These are phyloP conservation scores for Drosophila recens DNA, from an alignment of 2,888 invertebrate genomes.

Conservation along the genomic window DNA sequence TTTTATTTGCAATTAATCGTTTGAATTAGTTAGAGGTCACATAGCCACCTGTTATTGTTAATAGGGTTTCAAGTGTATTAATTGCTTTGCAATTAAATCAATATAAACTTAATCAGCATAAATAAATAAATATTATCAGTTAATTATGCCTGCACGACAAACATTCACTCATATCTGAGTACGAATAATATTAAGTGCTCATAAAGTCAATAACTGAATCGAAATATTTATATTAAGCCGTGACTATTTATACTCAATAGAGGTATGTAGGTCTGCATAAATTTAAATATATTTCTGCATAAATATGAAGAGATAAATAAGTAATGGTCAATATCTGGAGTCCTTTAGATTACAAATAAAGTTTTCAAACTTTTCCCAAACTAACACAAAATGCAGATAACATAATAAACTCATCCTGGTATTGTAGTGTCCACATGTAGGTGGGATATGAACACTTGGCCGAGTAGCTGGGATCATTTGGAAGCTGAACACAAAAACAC, in stretches of 20 bases:
- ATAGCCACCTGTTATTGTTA: background rate
- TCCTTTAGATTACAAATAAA: background rate
- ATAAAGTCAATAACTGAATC: background rate
- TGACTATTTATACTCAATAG: background rate
- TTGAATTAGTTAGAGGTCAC: background rate
- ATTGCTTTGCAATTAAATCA: slow-evolving; percentile 5
- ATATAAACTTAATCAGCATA: slow-evolving; percentile 3
- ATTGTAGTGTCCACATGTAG: slow-evolving; percentile 4
- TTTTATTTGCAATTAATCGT: background rate
- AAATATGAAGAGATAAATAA: background rate
- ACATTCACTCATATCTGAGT: background rate
- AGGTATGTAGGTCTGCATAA: background rate
- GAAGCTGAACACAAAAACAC: slow-evolving; percentile 54
- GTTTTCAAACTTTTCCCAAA: slow-evolving; percentile 13
- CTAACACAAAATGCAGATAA: slow-evolving; percentile 18
- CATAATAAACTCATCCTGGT: slow-evolving; percentile 22
- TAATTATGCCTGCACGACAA: slow-evolving; percentile 4
- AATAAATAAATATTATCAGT: slow-evolving; percentile 11
- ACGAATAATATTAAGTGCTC: slow-evolving; percentile 7
- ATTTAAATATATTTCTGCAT: background rate
- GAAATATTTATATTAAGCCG: background rate
- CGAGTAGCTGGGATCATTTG: slow-evolving; percentile 43
- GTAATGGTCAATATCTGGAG: background rate
- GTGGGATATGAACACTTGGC: slow-evolving; percentile 34
- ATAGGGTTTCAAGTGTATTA: slow-evolving; percentile 1